Base-by-base conservation (phyloP, 2,797 vertebrate genomes). In the Craterocephalus amniculus region DNA sequence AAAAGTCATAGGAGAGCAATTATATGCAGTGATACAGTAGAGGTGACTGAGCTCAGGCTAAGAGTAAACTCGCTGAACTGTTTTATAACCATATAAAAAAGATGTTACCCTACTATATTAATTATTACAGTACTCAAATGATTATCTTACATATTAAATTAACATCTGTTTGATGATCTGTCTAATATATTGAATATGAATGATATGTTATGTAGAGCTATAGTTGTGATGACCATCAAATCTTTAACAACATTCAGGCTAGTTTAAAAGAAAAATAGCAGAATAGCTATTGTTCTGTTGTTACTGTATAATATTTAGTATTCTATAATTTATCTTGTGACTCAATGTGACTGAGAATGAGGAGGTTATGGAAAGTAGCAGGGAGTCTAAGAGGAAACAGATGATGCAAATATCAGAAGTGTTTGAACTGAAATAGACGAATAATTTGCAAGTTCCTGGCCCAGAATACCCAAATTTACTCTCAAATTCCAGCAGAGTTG, bases 301-400 rank as follows among this genome's bases (percentile, higher is more conserved):
- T n/a, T n/a, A n/a, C n/a, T n/a, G n/a, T n/a, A n/a, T n/a, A n/a
- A 45, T 45, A 36, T 62, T 55, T 54, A 29, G 35, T 29, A 24
- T 34, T 55, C 45, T 45, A 22, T 56, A 70, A 62, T 38, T 63
- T 38, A 35, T 70, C 59, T 13, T 56, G 26, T 70, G 59, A 63
- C 36, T 56, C 51, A 70, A 22, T 27, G n/a, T 54, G 58, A 43
- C 58, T 61, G 27, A 43, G 58, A 34, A 43, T 38, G 34, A 54
- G n/a, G 29, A 54, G 49, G 36, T 13, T 70, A 26, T 62, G 18
- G 49, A 45, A 63, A 38, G 36, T 18, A 35, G 1, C 24, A 40
- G 24, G 22, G 18, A 52, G 26, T 14, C 34, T 1, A n/a, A 60
- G 57, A 36, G 18, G 36, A 62, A 55, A 24, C 26, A 62, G 35